Evolutionary conservation across 2,113 vertebrate genomes (phyloP).

Genomic region (Echinops telfairi): DNA sequence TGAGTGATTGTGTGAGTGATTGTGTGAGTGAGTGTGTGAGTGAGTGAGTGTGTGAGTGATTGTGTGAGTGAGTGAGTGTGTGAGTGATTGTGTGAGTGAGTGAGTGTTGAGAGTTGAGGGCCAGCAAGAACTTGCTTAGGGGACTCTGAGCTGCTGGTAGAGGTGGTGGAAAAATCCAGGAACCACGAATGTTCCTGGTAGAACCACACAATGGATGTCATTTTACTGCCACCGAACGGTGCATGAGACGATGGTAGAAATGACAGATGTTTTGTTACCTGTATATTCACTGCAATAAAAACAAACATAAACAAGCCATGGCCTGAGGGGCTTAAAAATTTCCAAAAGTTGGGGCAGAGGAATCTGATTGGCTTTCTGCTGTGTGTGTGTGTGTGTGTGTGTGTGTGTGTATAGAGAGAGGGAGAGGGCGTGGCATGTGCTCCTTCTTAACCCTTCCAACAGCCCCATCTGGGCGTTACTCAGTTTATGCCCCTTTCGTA

Average conservation of each 20-base stretch:
- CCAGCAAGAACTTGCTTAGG: background rate
- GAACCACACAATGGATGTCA: background rate
- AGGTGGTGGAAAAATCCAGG: background rate
- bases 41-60: too few relatives aligned
- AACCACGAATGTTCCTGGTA: background rate
- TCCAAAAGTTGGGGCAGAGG: background rate
- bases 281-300: background rate
- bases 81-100: too few relatives aligned
- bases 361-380: background rate
- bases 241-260: background rate
- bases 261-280: background rate
- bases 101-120: background rate
- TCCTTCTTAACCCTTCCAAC: background rate
- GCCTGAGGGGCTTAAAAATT: background rate
- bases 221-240: background rate
- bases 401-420: too few relatives aligned
- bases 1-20: too few relatives aligned
- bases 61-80: too few relatives aligned
- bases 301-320: background rate
- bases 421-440: too few relatives aligned
- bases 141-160: background rate
- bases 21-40: too few relatives aligned
- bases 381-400: background rate
- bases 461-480: background rate
- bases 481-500: slow-evolving; percentile 36